Evolutionary conservation across 2,797 vertebrate species (phyloP).

Genomic region (Crypturellus tataupa): DNA sequence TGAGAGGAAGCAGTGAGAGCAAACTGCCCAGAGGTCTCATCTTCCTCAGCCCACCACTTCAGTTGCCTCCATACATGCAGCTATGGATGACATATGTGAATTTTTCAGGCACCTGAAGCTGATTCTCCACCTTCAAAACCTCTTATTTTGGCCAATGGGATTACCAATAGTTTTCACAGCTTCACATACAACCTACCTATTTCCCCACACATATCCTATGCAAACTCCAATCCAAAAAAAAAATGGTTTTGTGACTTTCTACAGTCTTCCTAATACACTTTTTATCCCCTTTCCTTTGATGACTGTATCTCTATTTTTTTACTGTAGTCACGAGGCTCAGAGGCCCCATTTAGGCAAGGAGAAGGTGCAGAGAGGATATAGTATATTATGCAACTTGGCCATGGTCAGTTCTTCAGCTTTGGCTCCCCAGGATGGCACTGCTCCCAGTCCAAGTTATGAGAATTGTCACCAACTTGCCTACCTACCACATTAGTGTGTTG

Average conservation of each 20-base stretch:
- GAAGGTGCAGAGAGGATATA: not conserved
- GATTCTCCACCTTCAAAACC: not conserved
- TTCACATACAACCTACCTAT: not conserved
- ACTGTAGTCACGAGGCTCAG: not conserved
- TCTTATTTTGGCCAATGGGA: not conserved
- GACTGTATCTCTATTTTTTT: not conserved
- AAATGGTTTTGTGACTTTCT: not conserved
- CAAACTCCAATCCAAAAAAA: not conserved
- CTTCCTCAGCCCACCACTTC: not conserved
- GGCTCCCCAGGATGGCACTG: not conserved
- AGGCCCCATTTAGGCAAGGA: not conserved
- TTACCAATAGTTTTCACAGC: not conserved
- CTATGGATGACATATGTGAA: not conserved
- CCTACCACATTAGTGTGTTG: not conserved
- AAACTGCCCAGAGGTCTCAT: not conserved
- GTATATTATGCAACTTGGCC: rapidly evolving
- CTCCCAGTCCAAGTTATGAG: not conserved
- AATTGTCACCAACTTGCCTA: not conserved
- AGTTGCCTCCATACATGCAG: not conserved
- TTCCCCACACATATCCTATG: not conserved
- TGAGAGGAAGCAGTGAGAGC: not conserved
- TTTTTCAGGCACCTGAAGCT: not conserved
- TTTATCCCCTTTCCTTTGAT: not conserved
- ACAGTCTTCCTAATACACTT: not conserved
- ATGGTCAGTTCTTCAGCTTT: not conserved